Evolutionary conservation across 2,113 vertebrate genomes (phyloP), one percentile per base, ranked within the genome.

Genomic region (Passer montanus): DNA sequence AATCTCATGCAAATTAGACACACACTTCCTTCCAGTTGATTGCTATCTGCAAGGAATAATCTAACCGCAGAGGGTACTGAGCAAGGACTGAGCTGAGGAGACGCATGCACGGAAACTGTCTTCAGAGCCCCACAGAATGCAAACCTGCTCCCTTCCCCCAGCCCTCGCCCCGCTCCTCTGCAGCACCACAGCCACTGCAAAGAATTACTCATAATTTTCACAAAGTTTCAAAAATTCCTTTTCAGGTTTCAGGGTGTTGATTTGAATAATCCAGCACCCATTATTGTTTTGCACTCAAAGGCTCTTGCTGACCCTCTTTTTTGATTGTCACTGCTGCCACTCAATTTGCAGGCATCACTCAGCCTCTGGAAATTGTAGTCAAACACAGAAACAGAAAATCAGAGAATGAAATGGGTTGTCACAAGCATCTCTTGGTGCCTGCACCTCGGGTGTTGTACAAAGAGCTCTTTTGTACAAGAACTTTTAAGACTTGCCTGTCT

Each of bases 1-100:
- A 98, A 98, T 98, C 98, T 98, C 98, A 98, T 98, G 98, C 98
- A 98, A 98, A 98, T 98, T 98, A 98, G 98, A 98, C 98, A 98
- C 98, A 98, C 96, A 98, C 98, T 98, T 98, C 98, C 98, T 98
- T 98, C 98, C 97, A 98, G 98, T 98, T 98, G 98, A 98, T 98
- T 98, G 98, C 98, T 98, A 98, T 98, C 98, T 98, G 98, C 97
- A 97, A 98, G 97, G 97, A 98, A 98, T 98, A 98, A 98, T 98
- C 98, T 98, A 98, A 97, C 96, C 24, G 41, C 97, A 97, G 95
- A 98, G 98, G 97, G 96, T 96, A 97, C 96, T 15, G 95, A 96
- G 95, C 96, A 97, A 98, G 97, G 98, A 98, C 98, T 74, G 95
- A 97, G 97, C 97, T 52, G 82, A 95, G 90, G 87, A 84, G 93